phyloP scores from a whole-genome alignment of 1,140 invertebrate genomes.

The Orius insidiosus region DNA sequence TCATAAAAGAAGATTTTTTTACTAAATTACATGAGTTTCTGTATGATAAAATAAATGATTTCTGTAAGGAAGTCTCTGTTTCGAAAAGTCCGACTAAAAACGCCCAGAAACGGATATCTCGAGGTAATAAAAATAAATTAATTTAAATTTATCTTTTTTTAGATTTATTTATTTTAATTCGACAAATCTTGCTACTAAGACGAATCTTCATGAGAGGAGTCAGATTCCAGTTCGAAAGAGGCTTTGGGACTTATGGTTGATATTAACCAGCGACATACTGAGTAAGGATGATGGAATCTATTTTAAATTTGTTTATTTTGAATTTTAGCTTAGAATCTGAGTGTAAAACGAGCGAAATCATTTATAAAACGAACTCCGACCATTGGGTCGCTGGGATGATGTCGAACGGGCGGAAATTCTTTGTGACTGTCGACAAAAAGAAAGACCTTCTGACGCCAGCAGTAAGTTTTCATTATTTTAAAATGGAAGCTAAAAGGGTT shows the following conservation, averaged over 20 bases:
- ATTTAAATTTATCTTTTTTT: slow-evolving; percentile 23
- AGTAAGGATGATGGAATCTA: background rate
- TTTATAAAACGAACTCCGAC: slow-evolving; percentile 76
- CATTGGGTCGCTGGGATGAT: slow-evolving; percentile 80
- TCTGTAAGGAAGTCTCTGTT: too few relatives aligned
- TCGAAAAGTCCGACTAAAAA: too few relatives aligned
- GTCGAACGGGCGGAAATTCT: slow-evolving; percentile 77
- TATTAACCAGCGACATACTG: slow-evolving; percentile 2
- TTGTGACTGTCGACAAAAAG: slow-evolving; percentile 78
- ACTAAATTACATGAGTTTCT: too few relatives aligned
- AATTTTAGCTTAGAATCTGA: too few relatives aligned
- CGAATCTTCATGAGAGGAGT: background rate
- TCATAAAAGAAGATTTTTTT: background rate
- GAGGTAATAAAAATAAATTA: background rate
- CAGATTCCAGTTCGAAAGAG: background rate
- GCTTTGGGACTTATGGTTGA: slow-evolving; percentile 8
- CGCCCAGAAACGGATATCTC: background rate
- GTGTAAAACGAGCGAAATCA: slow-evolving; percentile 37
- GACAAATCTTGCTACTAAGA: slow-evolving; percentile 25
- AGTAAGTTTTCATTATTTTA: too few relatives aligned
- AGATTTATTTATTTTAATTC: slow-evolving; percentile 71
- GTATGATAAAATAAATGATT: too few relatives aligned
- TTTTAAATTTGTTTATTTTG: background rate
- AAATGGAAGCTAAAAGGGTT: too few relatives aligned
- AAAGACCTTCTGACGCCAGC: slow-evolving; percentile 28